A percentile compares a stretch with the other conserved stretches of the same genome.
phyloP scores from a whole-genome alignment of 2,797 vertebrate genomes.

The Sarcoramphus papa region DNA sequence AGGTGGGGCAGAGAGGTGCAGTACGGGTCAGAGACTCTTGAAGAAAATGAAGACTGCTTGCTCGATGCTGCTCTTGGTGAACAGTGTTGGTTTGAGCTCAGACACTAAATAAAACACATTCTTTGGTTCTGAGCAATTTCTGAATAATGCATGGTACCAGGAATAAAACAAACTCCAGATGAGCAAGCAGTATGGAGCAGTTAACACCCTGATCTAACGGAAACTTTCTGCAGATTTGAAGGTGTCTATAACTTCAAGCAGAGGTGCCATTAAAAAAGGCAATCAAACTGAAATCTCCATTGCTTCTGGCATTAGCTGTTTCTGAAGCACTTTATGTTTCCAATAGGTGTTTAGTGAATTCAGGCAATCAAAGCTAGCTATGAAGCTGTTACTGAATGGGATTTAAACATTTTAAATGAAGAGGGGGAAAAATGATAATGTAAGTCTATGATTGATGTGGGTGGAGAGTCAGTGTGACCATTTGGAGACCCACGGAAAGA shows the following conservation, averaged over 20 bases:
- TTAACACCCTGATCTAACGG: neutral
- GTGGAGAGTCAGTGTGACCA: neutral
- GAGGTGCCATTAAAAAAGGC: neutral
- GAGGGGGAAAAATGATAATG: neutral
- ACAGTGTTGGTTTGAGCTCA: neutral
- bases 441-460: neutral
- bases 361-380: neutral
- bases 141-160: neutral
- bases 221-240: neutral
- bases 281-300: neutral
- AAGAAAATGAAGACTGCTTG: neutral
- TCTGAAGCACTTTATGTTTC: neutral
- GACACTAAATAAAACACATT: neutral
- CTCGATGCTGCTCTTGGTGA: neutral
- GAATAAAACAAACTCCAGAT: neutral
- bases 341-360: neutral
- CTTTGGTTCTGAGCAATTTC: neutral
- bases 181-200: neutral
- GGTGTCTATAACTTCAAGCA: neutral
- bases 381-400: neutral
- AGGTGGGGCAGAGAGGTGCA: neutral
- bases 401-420: neutral
- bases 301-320: neutral
- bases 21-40: neutral
- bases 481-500: neutral